Evolutionary conservation across 2,797 vertebrate species (phyloP).

Genomic region (Chromobotia macracanthus): DNA sequence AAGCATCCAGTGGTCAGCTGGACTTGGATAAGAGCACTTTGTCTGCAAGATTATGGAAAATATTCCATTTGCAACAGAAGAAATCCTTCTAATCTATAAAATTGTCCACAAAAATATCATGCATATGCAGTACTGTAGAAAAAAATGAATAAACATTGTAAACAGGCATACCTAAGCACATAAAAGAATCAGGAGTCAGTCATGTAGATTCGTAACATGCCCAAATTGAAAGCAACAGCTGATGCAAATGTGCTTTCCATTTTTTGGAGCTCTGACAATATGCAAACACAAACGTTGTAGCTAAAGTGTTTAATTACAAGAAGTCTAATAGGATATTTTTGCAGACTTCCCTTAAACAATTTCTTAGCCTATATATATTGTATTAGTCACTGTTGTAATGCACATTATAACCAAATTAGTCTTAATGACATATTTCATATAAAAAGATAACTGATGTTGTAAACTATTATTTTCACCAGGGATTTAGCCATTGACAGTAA

Average conservation of each 20-base stretch:
- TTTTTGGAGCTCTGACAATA: no score
- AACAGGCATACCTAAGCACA: background rate
- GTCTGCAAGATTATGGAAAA: slow-evolving; percentile 56
- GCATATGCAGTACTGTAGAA: background rate
- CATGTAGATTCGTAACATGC: background rate
- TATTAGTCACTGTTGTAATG: background rate
- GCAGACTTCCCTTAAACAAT: no score
- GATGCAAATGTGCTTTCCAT: no score
- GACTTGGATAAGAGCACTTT: slow-evolving; percentile 50
- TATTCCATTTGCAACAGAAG: slow-evolving; percentile 22
- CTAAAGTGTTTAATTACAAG: background rate
- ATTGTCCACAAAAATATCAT: background rate
- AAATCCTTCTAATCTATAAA: slow-evolving; percentile 22
- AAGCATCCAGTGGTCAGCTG: slow-evolving; percentile 55
- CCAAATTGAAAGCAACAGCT: no score
- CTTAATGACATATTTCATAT: background rate
- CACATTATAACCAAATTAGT: background rate
- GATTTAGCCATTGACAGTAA: slow-evolving; percentile 37
- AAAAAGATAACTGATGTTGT: background rate
- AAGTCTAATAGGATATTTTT: background rate
- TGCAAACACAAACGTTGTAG: no score
- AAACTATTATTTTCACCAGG: background rate
- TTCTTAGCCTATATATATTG: background rate
- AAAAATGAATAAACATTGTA: background rate
- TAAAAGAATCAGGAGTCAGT: background rate